Conservation (phyloP, 2,113 vertebrate species). For the Stigmatopora nigra region DNA sequence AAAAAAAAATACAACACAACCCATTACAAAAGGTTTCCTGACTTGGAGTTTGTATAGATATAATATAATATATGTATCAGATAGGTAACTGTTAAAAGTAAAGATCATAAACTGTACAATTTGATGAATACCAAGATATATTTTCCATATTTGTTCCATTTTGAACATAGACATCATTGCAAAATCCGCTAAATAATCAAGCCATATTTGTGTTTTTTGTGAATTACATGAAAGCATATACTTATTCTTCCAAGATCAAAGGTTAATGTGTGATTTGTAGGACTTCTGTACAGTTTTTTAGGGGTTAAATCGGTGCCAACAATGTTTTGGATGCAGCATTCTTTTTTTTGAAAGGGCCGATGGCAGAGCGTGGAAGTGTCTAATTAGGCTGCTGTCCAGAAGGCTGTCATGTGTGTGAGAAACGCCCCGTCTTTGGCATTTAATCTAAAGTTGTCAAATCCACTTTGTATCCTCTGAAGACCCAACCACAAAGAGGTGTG, state of each 20-base stretch:
- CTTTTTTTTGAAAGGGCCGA: slow-evolving; percentile 55
- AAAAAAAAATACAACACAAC: no score
- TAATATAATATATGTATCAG: no score
- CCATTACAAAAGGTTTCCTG: no score
- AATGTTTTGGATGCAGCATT: slow-evolving; percentile 38
- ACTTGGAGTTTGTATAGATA: no score
- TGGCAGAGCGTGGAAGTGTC: slow-evolving; percentile 60
- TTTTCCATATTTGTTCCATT: no score
- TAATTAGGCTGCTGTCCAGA: slow-evolving; percentile 71
- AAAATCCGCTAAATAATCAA: not conserved
- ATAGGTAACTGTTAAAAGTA: no score
- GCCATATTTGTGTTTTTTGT: not conserved
- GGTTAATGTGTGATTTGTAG: slow-evolving; percentile 33
- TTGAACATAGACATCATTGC: no score
- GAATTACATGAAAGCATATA: not conserved
- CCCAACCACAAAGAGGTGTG: slow-evolving; percentile 38
- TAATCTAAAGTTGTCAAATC: slow-evolving; percentile 70
- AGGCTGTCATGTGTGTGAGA: slow-evolving; percentile 64
- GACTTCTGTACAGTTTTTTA: not conserved
- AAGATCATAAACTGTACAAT: no score
- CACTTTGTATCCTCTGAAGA: slow-evolving; percentile 59
- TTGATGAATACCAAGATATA: no score
- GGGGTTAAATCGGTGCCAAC: not conserved
- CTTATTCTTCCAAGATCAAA: not conserved
- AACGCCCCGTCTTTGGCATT: slow-evolving; percentile 64